Evolutionary conservation across 2,113 vertebrate genomes (phyloP), one percentile per base, ranked within the genome.

Genomic region (Physeter macrocephalus): DNA sequence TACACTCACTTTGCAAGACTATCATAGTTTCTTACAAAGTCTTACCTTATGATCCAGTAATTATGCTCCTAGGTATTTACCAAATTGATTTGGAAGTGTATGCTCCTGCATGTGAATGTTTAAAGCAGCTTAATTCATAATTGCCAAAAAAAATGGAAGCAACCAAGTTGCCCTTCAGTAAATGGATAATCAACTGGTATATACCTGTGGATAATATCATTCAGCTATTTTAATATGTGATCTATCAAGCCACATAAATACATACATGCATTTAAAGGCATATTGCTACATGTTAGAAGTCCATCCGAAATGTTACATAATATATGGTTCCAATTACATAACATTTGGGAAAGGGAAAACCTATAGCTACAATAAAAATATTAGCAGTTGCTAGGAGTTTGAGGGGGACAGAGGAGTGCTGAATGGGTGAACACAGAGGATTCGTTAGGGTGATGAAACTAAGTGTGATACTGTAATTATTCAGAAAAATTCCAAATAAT

Each of bases 381-480:
- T 20, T 17, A 21, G 5, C 20, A 18, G 27, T 29, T 72, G 5
- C 49, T 43, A 77, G 43, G 15, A 36, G 27, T 34, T 88, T 43
- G 1, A 34, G 13, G 10, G 23, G 8, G 14, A 75, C 2, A 12
- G 21, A 17, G 2, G 57, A 5, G 27, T 21, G 6, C 2, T 52
- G 13, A 94, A 12, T 67, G 25, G 14, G 59, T 9, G 20, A 88
- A 34, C 21, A 87, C 4, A 59, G 34, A 17, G 49, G 49, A 54
- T 49, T 59, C 43, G 25, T 61, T 39, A 66, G 10, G 59, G 10
- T 34, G 20, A 7, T 72, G 11, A 62, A 75, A 49, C 49, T 41
- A 61, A 20, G 31, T 89, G 59, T 81, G 34, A 52, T 36, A 34
- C 2, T 59, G 6, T 41, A 90, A 49, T 36, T 54, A 57, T 61